Evolutionary conservation across 2,113 vertebrate genomes (phyloP), one percentile per base, ranked within the genome.

Genomic region (Castor canadensis): DNA sequence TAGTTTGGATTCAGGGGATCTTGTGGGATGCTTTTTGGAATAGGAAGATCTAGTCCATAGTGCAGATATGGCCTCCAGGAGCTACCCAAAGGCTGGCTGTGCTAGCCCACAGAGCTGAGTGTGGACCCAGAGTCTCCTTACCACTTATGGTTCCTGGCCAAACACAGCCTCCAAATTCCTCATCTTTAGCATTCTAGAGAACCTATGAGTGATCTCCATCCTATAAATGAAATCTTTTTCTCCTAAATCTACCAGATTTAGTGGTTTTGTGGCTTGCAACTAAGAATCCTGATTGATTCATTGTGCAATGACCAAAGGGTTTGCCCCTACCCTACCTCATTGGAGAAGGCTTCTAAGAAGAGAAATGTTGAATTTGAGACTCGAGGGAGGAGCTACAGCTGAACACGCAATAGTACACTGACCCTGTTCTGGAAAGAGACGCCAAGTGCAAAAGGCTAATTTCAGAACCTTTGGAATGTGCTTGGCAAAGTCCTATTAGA

Each of bases 281-380:
- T 56, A 32, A 52, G 22, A 38, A 69, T 54, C 30, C 5, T 30
- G 64, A 30, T 17, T 11, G 52, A 49, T 12, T 76, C 38, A 7
- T 1, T 32, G 6, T 38, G 16, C 4, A 4, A 40, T 28, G 10
- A 11, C 32, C 45, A 32, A 24, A 72, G 54, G 9, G 16, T 17
- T 22, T 22, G 9, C 2, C n/a, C 3, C n/a, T 3, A 19, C 22
- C 4, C 38, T 16, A 2, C 6, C 0, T 1, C 47, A 72, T 0
- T 2, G 4, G 5, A 32, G 64, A 22, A 45, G 15, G 38, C 13
- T 19, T 79, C 26, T 77, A 26, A 19, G 24, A 72, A 56, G 32
- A 22, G 58, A 60, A 24, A 13, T 9, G 9, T 17, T 35, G 28
- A 38, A 9, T 40, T 1, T 13, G 12, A n/a, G n/a, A 15, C 4